Percentiles rank a stretch among this genome's conserved stretches.
Evolutionary conservation across 2,113 vertebrate species (phyloP).

Genomic region (Ptilonorhynchus violaceus): DNA sequence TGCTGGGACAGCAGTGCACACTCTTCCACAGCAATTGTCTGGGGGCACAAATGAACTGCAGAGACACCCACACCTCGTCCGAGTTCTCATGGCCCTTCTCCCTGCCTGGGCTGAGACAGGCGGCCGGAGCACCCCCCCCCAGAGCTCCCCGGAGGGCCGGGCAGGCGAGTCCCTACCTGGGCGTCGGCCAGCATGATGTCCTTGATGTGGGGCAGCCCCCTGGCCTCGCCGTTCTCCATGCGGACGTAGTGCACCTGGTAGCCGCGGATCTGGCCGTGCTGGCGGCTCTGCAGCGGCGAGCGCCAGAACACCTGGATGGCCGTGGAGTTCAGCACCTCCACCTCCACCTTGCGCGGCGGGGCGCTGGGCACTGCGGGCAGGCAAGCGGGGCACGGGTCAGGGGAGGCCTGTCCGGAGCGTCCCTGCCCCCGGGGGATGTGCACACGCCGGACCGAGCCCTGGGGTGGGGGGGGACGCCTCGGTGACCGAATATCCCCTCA

Average conservation of each 20-base stretch:
- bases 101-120: neutral
- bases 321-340: constrained; percentile 93
- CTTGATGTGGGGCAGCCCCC: constrained; percentile 92
- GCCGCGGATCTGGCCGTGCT: constrained; percentile 95
- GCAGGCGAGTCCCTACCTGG: constrained; percentile 76
- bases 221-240: constrained; percentile 93
- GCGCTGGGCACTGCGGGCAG: constrained; percentile 88
- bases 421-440: neutral
- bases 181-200: constrained; percentile 96
- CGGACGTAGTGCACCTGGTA: constrained; percentile 97
- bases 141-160: fast-evolving
- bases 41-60: neutral
- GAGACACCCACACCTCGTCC: neutral
- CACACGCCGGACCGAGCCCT: fast-evolving
- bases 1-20: neutral
- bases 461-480: neutral
- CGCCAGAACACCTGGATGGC: constrained; percentile 96
- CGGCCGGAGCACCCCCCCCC: neutral
- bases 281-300: constrained; percentile 86
- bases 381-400: neutral
- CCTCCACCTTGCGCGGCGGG: constrained; percentile 92
- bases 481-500: fast-evolving
- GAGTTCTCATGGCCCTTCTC: fast-evolving
- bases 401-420: no score
- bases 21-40: neutral